Base-by-base conservation (phyloP, 2,113 vertebrate species). In the Ochotona curzoniae region DNA sequence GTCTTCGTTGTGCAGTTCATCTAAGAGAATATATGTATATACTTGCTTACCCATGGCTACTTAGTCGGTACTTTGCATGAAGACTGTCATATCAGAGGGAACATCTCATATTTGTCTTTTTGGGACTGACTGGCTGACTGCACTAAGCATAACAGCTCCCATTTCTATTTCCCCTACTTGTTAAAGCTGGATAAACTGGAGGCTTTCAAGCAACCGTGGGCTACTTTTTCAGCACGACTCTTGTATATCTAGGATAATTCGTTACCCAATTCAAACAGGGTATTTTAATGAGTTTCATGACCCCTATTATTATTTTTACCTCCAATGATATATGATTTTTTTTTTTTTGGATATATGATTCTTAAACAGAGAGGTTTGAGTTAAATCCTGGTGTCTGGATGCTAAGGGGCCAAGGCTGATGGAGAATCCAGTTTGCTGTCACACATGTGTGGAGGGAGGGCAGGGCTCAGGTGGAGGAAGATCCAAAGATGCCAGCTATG, bases 181-280 rank as follows among this genome's bases (percentile, higher is more conserved):
- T n/a, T 21, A 71, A 92, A 88, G 66, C 23, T 93, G 44, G 35
- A 28, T 83, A 90, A 88, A 89, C 28, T 20, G 15, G 26, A 93
- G 70, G 51, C 25, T 63, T 90, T 54, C n/a, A 71, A 93, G 32
- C 44, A 38, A 79, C 35, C 15, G 51, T 9, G 28, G 83, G n/a
- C 26, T 93, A 90, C 76, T 54, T 93, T 93, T 76, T 81, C 49
- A 80, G 54, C 38, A 30, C 35, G 71, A 67, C 25, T 71, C 5
- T n/a, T 44, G 21, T 74, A 63, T 76, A 79, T 67, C 76, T 49
- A 89, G n/a, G 75, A 87, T 79, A 92, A 88, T 89, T 75, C 79
- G 83, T 89, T 83, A 86, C 26, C 87, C 49, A 93, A 89, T 83
- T 88, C 88, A 93, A 44, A 44, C 38, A 44, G 38, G 26, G 54